Evolutionary conservation across 1,140 invertebrate species (phyloP), one percentile per base, ranked within the genome.

Genomic region (Penaeus vannamei): DNA sequence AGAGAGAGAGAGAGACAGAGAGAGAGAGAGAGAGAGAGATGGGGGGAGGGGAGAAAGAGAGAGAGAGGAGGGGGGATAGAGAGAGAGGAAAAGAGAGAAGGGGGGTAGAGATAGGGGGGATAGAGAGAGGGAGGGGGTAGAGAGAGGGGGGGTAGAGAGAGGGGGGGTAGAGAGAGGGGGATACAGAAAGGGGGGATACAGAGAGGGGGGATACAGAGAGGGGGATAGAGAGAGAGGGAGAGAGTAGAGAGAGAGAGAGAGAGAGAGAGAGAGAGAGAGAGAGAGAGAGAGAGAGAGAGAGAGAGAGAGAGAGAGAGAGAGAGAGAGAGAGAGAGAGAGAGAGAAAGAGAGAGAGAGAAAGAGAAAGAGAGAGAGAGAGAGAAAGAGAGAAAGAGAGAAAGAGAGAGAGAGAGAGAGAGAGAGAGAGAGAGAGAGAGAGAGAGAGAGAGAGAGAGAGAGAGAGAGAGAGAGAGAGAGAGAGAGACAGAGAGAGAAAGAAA

Each of bases 401-500:
- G 64, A 66, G 64, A 66, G 64, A 66, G 64, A 66, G 64, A 66
- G 64, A 66, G 66, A 69, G 66, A 69, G 66, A 69, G 66, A 69
- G 66, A 69, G 66, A 69, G 66, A 69, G 23, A 26, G 69, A 12
- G 12, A 10, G 8, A 53, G 53, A 10, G 53, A 53, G 53, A 17
- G 8, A 53, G 53, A 17, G 8, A 0, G 53, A 17, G 8, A 17
- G 53, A 53, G 12, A 17, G 8, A 10, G 12, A 17, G 53, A 10
- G 53, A 17, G 12, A 53, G 53, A 17, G 5, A 10, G 4, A n/a
- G 19, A 29, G 42, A n/a, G 42, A n/a, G 23, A 77, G 26, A 14
- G 20, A 77, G 17, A 14, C 2, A 77, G 8, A 7, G 8, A 36
- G 59, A 60, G 26, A 60, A n/a, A n/a, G n/a, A n/a, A n/a, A n/a